Evolutionary conservation across 2,797 vertebrate species (phyloP), one percentile per base, ranked within the genome.

Genomic region (Ctenopoma kingsleyae): DNA sequence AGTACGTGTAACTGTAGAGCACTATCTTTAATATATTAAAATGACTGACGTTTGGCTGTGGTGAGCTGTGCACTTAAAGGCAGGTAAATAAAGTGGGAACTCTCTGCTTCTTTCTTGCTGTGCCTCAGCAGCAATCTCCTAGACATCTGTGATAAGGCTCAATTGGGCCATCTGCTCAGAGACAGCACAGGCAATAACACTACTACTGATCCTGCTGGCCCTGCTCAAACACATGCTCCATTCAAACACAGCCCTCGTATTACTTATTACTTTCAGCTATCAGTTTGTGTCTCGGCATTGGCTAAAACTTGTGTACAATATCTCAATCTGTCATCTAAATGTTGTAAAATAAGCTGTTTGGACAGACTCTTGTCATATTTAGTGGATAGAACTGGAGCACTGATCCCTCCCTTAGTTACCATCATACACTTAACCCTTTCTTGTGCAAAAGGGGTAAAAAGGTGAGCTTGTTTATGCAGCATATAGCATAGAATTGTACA

Each of bases 71-170:
- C 71, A 67, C 67, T 84, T 74, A 22, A 76, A 65, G 66, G 69
- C 71, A 57, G 50, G 80, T 56, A 74, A 86, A 82, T 68, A 71
- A 81, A 85, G 65, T 2, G 36, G 75, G 67, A 74, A 60, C 56
- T 53, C 78, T 49, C 19, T 30, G 63, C 62, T 76, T 61, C 55
- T 71, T 76, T 80, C 80, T 84, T 49, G 52, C 64, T 72, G 76
- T 48, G 76, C 56, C 71, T 81, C 81, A 1, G 76, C 82, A 77
- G 48, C 74, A 80, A 79, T 87, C 80, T 87, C 80, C 67, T 40
- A 76, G 83, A 87, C 87, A 90, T 87, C 88, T 88, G 86, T 30
- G 81, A 91, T 87, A 78, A 90, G 78, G 67, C 80, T 83, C 80
- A 70, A 78, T 75, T 59, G 67, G 78, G 78, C 83, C 89, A 89